A percentile compares a stretch with the other conserved stretches of the same genome.
phyloP scores from a whole-genome alignment of 2,113 vertebrate species.

The Corythornis cristatus region DNA sequence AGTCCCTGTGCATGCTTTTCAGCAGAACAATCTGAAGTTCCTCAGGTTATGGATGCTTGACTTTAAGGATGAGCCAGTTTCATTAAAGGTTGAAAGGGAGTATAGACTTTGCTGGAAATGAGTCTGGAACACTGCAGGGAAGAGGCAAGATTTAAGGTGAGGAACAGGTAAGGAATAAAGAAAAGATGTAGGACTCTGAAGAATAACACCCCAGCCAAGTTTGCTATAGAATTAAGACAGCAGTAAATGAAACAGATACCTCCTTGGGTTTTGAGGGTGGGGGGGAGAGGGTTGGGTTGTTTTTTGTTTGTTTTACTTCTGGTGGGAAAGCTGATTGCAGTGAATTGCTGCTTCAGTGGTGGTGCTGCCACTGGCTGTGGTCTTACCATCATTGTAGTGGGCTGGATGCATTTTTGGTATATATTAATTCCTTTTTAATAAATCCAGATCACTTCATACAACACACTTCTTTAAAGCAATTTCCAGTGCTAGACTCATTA shows the following conservation, averaged over 20 bases:
- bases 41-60: not conserved
- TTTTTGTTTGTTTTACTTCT: not conserved
- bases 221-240: not conserved
- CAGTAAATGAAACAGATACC: not conserved
- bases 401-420: not conserved
- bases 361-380: not conserved
- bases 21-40: not conserved
- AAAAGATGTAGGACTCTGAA: not conserved
- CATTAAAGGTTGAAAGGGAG: not conserved
- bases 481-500: not conserved
- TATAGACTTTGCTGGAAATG: not conserved
- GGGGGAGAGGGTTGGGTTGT: not conserved
- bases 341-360: not conserved
- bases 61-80: not conserved
- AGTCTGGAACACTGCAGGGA: not conserved
- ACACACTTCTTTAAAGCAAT: not conserved
- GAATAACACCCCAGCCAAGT: not conserved
- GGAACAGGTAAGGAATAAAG: not conserved
- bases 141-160: not conserved
- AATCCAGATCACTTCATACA: not conserved
- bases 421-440: not conserved
- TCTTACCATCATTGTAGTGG: not conserved
- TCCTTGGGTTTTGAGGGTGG: not conserved
- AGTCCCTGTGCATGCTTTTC: not conserved
- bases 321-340: not conserved